Base-by-base conservation (phyloP, 2,888 invertebrate genomes). In the Tetropium fuscum region DNA sequence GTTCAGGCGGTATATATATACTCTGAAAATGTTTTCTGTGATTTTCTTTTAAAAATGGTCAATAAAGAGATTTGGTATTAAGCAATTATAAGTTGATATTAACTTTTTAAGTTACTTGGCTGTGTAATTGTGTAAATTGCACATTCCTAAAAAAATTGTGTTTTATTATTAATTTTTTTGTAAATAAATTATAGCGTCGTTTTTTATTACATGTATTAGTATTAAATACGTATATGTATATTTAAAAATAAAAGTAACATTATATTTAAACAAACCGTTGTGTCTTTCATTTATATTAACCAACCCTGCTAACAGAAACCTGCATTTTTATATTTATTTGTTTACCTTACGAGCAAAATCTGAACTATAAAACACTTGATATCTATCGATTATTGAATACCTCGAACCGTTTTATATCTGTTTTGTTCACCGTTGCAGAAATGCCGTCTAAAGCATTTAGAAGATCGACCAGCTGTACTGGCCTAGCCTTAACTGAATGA, bases 381-480 rank as follows among this genome's bases (percentile, higher is more conserved):
- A n/a, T 2, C 15, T 19, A 40, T 20, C 40, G 38, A 51, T 43
- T 53, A 16, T 18, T 56, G 48, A 71, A 72, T 19, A 58, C 41
- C 15, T 77, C 72, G 59, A 70, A 80, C 63, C 70, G 73, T 32
- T 63, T 57, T 27, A 78, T 54, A 38, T 78, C 76, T 4, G 64
- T 63, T 3, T 64, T 43, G 3, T 70, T 68, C 20, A 81, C 76
- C 4, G 78, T 81, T 20, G 64, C 53, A 10, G 68, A 73, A 10
- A 74, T 66, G 40, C 63, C 63, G 41, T 77, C 60, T 6, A 76
- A 63, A 3, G 78, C 77, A 10, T 59, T 68, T 20, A 77, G 54
- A 22, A 82, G 66, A 68, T 82, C 82, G 0, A 53, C 34, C 25
- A 78, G 58, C 19, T 71, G 58, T 3, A 77, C 60, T 6, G 69